A percentile compares a stretch with the other conserved stretches of the same genome.
Evolutionary conservation across 2,113 vertebrate species (phyloP).

Genomic region (Peucedramus taeniatus): DNA sequence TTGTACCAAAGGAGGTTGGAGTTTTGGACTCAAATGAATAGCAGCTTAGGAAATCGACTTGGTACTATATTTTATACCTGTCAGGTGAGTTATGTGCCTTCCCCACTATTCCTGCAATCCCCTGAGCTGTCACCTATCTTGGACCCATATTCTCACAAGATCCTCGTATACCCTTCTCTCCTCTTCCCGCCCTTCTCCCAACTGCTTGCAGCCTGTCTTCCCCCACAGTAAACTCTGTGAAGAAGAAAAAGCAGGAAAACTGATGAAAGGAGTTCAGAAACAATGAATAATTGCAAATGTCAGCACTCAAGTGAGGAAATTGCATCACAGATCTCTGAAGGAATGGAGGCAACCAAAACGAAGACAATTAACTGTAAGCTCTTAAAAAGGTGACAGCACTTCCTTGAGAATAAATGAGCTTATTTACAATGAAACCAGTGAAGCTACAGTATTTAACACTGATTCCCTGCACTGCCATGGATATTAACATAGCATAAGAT

Average conservation of each 20-base stretch:
- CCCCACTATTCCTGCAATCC: background rate
- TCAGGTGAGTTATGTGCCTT: background rate
- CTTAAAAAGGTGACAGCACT: background rate
- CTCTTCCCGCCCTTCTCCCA: background rate
- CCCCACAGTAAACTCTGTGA: background rate
- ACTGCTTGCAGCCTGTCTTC: background rate
- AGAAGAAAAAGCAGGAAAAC: background rate
- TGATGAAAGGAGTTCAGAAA: background rate
- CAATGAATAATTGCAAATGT: background rate
- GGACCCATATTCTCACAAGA: background rate
- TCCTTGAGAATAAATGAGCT: background rate
- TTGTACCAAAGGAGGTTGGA: background rate
- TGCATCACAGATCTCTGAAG: background rate
- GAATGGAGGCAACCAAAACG: background rate
- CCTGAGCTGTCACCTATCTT: background rate
- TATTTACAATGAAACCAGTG: background rate
- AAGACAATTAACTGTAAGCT: background rate
- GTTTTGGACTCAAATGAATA: background rate
- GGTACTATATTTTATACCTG: background rate
- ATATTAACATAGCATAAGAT: background rate
- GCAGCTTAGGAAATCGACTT: background rate
- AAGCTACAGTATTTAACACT: background rate
- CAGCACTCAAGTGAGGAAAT: background rate
- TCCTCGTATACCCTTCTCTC: accelerated
- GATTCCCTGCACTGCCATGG: background rate